Evolutionary conservation across 1,140 invertebrate genomes (phyloP).

Genomic region (Nasonia vitripennis): DNA sequence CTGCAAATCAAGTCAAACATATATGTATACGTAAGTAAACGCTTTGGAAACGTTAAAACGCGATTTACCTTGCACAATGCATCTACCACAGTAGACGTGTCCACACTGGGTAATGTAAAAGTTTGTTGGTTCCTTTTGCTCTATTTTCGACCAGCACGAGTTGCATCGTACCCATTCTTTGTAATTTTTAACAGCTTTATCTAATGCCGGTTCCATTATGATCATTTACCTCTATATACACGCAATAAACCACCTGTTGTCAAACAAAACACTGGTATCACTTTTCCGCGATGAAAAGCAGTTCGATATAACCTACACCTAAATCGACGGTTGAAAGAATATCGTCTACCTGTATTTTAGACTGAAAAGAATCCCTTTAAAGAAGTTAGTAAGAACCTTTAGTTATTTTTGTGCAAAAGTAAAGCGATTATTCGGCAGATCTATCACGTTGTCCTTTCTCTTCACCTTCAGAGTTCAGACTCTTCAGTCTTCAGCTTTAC

Average conservation of each 20-base stretch:
- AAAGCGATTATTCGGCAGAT: too few relatives aligned
- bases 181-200: not conserved
- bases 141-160: not conserved
- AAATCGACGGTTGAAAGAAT: too few relatives aligned
- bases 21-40: not conserved
- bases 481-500: too few relatives aligned
- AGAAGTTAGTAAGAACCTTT: too few relatives aligned
- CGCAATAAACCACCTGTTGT: not conserved
- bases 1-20: not conserved
- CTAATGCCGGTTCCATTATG: not conserved
- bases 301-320: not conserved
- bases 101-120: not conserved
- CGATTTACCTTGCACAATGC: not conserved
- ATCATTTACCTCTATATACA: not conserved
- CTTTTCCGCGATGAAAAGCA: not conserved
- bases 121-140: not conserved
- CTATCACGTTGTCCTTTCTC: too few relatives aligned
- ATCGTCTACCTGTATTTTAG: too few relatives aligned
- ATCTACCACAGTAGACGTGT: not conserved
- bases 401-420: too few relatives aligned
- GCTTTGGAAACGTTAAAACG: too few relatives aligned
- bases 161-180: not conserved
- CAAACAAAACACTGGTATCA: not conserved
- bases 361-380: too few relatives aligned
- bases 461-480: too few relatives aligned